phyloP scores from a whole-genome alignment of 2,113 vertebrate species.

The Mus musculus region DNA sequence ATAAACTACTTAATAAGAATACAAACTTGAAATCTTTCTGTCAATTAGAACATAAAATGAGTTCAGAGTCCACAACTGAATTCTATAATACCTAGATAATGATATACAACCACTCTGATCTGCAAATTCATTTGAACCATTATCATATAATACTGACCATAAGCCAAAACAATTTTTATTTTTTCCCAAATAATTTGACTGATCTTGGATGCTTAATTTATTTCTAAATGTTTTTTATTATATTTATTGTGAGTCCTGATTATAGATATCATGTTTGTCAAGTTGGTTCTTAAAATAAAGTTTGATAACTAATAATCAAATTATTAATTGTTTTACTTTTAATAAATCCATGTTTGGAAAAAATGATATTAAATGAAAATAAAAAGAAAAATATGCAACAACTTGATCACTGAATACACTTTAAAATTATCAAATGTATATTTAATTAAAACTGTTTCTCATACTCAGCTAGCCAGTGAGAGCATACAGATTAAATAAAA shows the following conservation, averaged over 20 bases:
- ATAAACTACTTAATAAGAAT: not conserved
- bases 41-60: not conserved
- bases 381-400: not conserved
- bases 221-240: not conserved
- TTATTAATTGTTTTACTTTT: not conserved
- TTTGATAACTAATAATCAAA: not conserved
- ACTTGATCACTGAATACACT: not conserved
- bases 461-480: not conserved
- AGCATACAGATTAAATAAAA: not conserved
- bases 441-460: not conserved
- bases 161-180: not conserved
- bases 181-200: not conserved
- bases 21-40: not conserved
- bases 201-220: not conserved
- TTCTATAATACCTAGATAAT: not conserved
- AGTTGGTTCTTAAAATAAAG: not conserved
- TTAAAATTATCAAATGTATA: constrained; percentile 27
- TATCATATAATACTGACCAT: not conserved
- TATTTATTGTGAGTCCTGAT: not conserved
- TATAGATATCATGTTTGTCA: not conserved
- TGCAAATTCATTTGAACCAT: not conserved
- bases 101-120: not conserved
- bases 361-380: not conserved
- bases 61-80: not conserved
- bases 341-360: not conserved